Conservation (phyloP, 2,113 vertebrate genomes). For the Leptosomus discolor region DNA sequence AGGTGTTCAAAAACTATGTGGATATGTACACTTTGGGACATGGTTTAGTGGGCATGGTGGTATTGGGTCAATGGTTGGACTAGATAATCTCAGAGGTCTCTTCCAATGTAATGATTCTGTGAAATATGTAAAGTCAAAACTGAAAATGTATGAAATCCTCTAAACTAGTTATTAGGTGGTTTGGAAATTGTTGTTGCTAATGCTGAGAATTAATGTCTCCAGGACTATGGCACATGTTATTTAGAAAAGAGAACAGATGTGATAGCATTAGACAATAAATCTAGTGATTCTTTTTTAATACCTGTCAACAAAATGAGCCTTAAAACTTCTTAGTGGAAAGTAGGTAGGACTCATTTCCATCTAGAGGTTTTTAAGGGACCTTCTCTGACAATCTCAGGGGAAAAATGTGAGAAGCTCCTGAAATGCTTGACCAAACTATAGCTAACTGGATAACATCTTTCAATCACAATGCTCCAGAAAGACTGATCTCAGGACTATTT, state of each 20-base stretch:
- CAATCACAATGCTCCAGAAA: fast-evolving
- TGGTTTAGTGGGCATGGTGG: too few species aligned
- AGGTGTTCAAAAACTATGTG: too few species aligned
- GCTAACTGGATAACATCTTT: background rate
- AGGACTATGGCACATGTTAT: background rate
- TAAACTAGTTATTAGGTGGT: background rate
- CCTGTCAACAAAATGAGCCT: background rate
- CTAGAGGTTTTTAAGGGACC: background rate
- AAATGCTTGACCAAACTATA: fast-evolving
- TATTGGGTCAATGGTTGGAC: too few species aligned
- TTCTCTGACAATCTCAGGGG: background rate
- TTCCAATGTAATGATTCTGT: too few species aligned
- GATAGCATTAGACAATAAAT: background rate
- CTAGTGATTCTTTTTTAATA: background rate
- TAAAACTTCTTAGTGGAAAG: background rate
- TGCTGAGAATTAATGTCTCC: background rate
- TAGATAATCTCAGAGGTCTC: too few species aligned
- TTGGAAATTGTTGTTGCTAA: background rate
- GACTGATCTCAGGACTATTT: background rate
- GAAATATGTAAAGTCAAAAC: background rate
- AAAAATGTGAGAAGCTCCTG: background rate
- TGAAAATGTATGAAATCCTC: background rate
- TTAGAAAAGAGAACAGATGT: background rate
- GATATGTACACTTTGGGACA: too few species aligned
- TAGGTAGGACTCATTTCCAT: background rate